A percentile compares a stretch with the other conserved stretches of the same genome.
Conservation (phyloP, 2,888 invertebrate species). For the Xestoiulus laeticollis region DNA sequence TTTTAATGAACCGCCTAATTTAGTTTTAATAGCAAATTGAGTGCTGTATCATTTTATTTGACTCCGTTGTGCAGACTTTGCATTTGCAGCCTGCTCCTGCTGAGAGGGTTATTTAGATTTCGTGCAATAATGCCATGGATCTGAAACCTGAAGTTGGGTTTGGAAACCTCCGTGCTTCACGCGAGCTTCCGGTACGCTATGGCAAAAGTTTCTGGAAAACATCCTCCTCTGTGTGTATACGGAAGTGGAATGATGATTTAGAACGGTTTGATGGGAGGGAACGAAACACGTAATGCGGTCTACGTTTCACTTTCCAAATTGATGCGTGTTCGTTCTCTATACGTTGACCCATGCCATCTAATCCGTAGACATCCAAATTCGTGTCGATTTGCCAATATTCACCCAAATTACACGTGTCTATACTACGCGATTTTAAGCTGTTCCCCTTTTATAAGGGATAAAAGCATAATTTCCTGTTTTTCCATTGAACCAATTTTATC, state of each 20-base stretch:
- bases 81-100: neutral
- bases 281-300: neutral
- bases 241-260: constrained; percentile 45
- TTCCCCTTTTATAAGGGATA: constrained; percentile 10
- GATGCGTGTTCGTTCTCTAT: constrained; percentile 3
- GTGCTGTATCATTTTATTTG: neutral
- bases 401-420: neutral
- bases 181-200: constrained; percentile 23
- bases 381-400: neutral
- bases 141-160: neutral
- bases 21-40: neutral
- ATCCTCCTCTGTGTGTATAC: constrained; percentile 46
- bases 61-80: neutral
- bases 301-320: constrained; percentile 28
- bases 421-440: neutral
- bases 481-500: constrained; percentile 16
- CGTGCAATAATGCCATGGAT: neutral
- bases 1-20: neutral
- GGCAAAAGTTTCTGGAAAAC: constrained; percentile 43
- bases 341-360: neutral
- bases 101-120: neutral
- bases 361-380: neutral
- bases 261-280: constrained; percentile 28
- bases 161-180: neutral
- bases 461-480: constrained; percentile 50